A percentile compares a stretch with the other conserved stretches of the same genome.
These are phyloP conservation scores for Drosophila siamana DNA, from an alignment of 2,888 invertebrate species.

Conservation along the genomic window DNA sequence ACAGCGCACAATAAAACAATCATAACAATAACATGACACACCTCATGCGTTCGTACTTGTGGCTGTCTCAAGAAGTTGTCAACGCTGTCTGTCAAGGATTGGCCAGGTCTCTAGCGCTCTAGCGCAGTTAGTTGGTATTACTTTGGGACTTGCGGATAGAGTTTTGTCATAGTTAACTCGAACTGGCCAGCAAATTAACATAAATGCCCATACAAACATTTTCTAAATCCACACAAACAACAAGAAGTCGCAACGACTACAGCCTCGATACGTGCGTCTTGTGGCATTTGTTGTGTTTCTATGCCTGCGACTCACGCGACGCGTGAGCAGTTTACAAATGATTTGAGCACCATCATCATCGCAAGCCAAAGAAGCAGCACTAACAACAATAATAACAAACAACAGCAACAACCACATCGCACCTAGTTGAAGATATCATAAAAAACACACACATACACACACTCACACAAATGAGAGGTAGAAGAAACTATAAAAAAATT, in stretches of 20 bases:
- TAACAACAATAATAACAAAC: conserved; percentile 30
- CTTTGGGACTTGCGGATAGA: conserved; percentile 16
- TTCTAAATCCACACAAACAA: conserved; percentile 57
- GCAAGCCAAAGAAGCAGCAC: conserved; percentile 21
- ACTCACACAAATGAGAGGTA: conserved; percentile 25
- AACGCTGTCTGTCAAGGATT: conserved; percentile 65
- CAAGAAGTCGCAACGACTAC: conserved; percentile 33
- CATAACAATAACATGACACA: conserved; percentile 61
- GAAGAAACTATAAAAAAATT: conserved; percentile 55
- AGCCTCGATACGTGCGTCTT: conserved; percentile 61
- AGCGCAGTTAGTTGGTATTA: conserved; percentile 26
- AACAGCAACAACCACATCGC: conserved; percentile 34
- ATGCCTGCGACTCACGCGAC: conserved; percentile 54
- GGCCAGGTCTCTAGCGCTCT: conserved; percentile 30
- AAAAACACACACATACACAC: conserved; percentile 34
- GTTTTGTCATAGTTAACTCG: conserved; percentile 36
- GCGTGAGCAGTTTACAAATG: conserved; percentile 72
- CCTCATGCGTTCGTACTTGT: conserved; percentile 33
- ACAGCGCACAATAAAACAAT: conserved; percentile 18
- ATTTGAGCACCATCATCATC: conserved; percentile 10
- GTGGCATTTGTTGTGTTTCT: conserved; percentile 53
- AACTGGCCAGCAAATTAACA: conserved; percentile 52
- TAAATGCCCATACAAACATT: conserved; percentile 62
- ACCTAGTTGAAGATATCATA: conserved; percentile 65
- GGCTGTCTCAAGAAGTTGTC: conserved; percentile 48